Evolutionary conservation across 1,140 invertebrate species (phyloP).

Genomic region (Phthorimaea operculella): DNA sequence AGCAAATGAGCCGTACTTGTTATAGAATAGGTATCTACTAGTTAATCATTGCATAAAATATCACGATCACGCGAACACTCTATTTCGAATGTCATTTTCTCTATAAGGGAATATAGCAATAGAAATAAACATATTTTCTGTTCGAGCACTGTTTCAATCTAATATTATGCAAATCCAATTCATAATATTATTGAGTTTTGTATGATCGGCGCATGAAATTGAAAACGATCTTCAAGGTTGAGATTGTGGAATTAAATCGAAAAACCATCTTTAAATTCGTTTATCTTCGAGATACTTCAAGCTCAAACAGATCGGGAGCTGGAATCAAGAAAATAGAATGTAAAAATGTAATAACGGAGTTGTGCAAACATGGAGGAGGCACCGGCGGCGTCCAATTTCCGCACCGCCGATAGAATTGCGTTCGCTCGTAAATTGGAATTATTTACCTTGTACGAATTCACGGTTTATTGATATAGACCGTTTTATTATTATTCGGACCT

Average conservation of each 20-base stretch:
- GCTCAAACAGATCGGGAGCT: background rate
- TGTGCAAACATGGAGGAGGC: background rate
- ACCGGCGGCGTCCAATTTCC: background rate
- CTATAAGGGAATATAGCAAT: background rate
- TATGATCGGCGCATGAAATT: background rate
- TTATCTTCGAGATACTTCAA: background rate
- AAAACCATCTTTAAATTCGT: background rate
- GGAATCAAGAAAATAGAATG: background rate
- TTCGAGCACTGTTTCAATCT: background rate
- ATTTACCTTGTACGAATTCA: slow-evolving; percentile 1
- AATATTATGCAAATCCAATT: too few relatives aligned
- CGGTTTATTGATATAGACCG: background rate
- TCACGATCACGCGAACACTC: background rate
- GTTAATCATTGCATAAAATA: background rate
- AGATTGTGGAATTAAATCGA: background rate
- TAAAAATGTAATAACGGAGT: slow-evolving; percentile 1
- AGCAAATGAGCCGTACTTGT: too few relatives aligned
- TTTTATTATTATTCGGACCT: background rate
- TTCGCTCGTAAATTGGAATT: slow-evolving; percentile 1
- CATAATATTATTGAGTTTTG: background rate
- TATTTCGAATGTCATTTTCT: background rate
- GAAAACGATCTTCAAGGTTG: background rate
- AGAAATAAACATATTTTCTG: background rate
- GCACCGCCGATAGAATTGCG: background rate
- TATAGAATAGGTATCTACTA: background rate